Conservation (phyloP, 2,888 invertebrate genomes). For the Melanostoma mellinum region DNA sequence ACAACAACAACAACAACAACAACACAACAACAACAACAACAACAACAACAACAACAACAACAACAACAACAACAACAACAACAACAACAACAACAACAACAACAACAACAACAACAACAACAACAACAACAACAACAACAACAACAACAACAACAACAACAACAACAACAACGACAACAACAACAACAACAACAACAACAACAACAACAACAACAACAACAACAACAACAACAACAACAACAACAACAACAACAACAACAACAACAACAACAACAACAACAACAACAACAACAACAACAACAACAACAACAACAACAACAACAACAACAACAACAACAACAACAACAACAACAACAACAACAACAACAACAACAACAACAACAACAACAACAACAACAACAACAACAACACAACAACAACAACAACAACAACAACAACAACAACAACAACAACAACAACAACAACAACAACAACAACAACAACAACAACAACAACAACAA, state of each 20-base stretch:
- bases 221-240: constrained; percentile 4
- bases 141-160: constrained; percentile 4
- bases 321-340: constrained; percentile 4
- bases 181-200: constrained; percentile 4
- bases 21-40: too few species aligned
- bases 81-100: constrained; percentile 4
- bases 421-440: constrained; percentile 4
- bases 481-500: constrained; percentile 4
- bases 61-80: constrained; percentile 4
- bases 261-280: constrained; percentile 4
- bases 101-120: constrained; percentile 4
- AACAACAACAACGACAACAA: constrained; percentile 2
- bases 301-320: constrained; percentile 4
- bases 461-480: constrained; percentile 4
- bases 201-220: constrained; percentile 4
- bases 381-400: constrained; percentile 4
- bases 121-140: constrained; percentile 4
- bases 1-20: constrained; percentile 4
- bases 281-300: constrained; percentile 4
- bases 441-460: constrained; percentile 4
- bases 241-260: constrained; percentile 4
- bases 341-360: constrained; percentile 4
- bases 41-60: constrained; percentile 4
- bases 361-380: constrained; percentile 4
- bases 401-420: constrained; percentile 4